A percentile compares a stretch with the other conserved stretches of the same genome.
Conservation (phyloP, 35 echinoderm and acorn worm genomes). For the Chiridota heheva region DNA sequence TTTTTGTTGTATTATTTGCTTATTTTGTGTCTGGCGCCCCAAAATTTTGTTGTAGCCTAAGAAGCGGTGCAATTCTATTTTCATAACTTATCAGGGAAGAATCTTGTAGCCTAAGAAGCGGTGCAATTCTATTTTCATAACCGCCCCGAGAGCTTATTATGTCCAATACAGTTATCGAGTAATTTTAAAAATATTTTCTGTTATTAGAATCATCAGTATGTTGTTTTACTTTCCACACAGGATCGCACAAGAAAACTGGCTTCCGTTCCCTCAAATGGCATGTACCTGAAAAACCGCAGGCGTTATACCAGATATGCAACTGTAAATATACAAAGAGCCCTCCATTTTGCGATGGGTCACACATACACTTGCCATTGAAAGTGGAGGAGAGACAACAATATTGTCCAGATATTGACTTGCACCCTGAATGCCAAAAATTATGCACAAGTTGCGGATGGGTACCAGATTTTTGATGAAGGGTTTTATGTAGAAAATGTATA, state of each 20-base stretch:
- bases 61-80: too few relatives aligned
- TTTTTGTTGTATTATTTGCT: too few relatives aligned
- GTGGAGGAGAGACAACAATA: slow-evolving; percentile 57
- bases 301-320: slow-evolving; percentile 76
- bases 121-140: too few relatives aligned
- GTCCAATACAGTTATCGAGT: too few relatives aligned
- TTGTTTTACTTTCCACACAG: too few relatives aligned
- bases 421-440: slow-evolving; percentile 71
- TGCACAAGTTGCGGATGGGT: slow-evolving; percentile 87
- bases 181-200: not conserved
- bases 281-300: slow-evolving; percentile 85
- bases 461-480: slow-evolving; percentile 82
- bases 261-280: slow-evolving; percentile 86
- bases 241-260: slow-evolving; percentile 82
- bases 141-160: too few relatives aligned
- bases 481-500: too few relatives aligned
- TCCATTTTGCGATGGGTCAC: slow-evolving; percentile 94
- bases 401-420: slow-evolving; percentile 60
- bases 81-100: too few relatives aligned
- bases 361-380: slow-evolving; percentile 68
- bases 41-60: too few relatives aligned
- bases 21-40: too few relatives aligned
- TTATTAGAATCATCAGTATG: too few relatives aligned
- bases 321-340: slow-evolving; percentile 89
- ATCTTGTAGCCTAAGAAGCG: too few relatives aligned